phyloP scores from a whole-genome alignment of 2,797 vertebrate genomes.

The Mormyrops attenuatus region DNA sequence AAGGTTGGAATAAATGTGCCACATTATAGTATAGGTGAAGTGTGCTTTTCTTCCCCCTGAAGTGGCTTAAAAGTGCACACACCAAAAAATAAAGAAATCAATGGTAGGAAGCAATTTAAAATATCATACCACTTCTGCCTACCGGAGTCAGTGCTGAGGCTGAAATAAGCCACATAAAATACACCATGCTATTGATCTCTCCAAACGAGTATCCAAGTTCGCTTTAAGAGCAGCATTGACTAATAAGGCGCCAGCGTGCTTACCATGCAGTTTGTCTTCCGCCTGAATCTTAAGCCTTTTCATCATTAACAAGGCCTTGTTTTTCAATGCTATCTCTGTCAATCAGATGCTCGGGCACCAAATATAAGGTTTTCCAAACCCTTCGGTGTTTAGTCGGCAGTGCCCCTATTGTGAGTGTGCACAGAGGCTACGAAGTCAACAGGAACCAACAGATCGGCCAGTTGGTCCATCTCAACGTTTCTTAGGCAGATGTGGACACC shows the following conservation, averaged over 20 bases:
- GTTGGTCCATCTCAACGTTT: not conserved
- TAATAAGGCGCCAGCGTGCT: not conserved
- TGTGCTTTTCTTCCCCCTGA: not conserved
- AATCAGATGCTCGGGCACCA: not conserved
- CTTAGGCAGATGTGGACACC: not conserved
- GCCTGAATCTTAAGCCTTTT: not conserved
- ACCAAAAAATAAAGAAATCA: conserved; percentile 11
- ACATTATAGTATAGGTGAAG: not conserved
- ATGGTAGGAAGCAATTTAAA: conserved; percentile 11
- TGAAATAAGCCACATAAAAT: not conserved
- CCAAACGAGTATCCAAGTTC: not conserved
- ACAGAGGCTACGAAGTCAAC: not conserved
- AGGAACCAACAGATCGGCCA: not conserved
- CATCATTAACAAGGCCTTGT: not conserved
- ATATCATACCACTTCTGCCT: not conserved
- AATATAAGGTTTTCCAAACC: not conserved
- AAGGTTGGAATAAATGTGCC: conserved; percentile 1
- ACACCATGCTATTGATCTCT: not conserved
- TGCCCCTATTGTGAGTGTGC: not conserved
- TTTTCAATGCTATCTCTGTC: conserved; percentile 8
- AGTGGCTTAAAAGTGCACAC: not conserved
- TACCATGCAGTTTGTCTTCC: not conserved
- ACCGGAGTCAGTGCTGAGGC: conserved; percentile 2
- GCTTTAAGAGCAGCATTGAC: not conserved
- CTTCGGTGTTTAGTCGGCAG: not conserved